Percentiles rank a stretch among this genome's conserved stretches.
phyloP scores from a whole-genome alignment of 2,797 vertebrate species.

The Scyliorhinus canicula region DNA sequence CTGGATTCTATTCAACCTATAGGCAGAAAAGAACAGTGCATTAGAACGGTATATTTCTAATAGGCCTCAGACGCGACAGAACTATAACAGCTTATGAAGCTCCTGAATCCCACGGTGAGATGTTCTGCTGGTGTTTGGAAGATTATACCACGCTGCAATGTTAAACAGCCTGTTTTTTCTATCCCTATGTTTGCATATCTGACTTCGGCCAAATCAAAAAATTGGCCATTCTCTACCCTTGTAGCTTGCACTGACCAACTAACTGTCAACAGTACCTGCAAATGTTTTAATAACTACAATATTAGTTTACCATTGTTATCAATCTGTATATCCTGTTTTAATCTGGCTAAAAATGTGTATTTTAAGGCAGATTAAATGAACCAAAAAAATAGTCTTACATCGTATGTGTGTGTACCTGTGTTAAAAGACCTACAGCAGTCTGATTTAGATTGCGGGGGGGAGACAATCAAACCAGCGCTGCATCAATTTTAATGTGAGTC shows the following conservation, averaged over 20 bases:
- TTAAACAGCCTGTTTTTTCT: not conserved
- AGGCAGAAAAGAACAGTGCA: not conserved
- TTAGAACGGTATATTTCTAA: not conserved
- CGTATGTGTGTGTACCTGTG: not conserved
- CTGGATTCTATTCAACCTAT: not conserved
- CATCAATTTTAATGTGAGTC: not conserved
- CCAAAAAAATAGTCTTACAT: not conserved
- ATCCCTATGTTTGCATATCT: not conserved
- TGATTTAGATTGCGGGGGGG: not conserved
- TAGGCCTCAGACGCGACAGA: not conserved
- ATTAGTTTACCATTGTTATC: not conserved
- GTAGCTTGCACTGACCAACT: not conserved
- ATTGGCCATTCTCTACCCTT: not conserved
- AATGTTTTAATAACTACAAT: not conserved
- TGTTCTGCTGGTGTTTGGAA: not conserved
- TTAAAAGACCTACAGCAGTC: not conserved
- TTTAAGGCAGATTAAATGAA: not conserved
- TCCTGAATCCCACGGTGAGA: not conserved
- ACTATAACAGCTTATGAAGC: not conserved
- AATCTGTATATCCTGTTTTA: not conserved
- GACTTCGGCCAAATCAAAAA: not conserved
- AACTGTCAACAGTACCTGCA: not conserved
- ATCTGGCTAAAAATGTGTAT: not conserved
- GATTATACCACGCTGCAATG: not conserved
- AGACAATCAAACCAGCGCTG: not conserved